Conservation (phyloP, 2,888 invertebrate genomes). For the Volucella bombylans region DNA sequence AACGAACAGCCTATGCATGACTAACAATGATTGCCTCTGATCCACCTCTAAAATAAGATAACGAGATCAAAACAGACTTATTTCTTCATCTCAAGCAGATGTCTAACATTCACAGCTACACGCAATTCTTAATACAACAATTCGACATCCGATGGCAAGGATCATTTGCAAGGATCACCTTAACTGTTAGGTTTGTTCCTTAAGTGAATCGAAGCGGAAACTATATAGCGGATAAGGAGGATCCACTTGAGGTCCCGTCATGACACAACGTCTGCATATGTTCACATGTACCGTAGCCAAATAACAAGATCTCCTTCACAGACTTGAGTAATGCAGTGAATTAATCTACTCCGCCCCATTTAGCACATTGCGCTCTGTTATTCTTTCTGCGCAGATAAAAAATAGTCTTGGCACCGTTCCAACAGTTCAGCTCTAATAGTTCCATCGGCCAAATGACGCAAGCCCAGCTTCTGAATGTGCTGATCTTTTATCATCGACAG, state of each 20-base stretch:
- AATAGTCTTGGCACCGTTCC: constrained; percentile 9
- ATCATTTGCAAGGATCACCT: constrained; percentile 66
- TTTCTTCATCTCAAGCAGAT: constrained; percentile 52
- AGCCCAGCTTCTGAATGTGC: constrained; percentile 60
- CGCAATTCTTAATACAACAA: constrained; percentile 26
- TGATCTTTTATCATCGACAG: constrained; percentile 54
- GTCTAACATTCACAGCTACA: constrained; percentile 47
- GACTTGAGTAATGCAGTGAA: constrained; percentile 65
- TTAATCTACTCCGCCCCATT: constrained; percentile 70
- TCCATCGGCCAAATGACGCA: constrained; percentile 68
- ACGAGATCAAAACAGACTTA: constrained; percentile 66
- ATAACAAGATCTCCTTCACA: constrained; percentile 68
- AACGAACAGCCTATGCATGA: constrained; percentile 38
- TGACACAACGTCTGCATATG: constrained; percentile 50
- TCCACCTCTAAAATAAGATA: constrained; percentile 32
- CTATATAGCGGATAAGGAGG: constrained; percentile 72
- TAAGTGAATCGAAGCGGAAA: constrained; percentile 72
- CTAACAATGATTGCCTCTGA: constrained; percentile 34
- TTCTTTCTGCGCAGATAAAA: constrained; percentile 29
- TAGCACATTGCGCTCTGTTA: constrained; percentile 69
- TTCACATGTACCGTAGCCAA: constrained; percentile 30
- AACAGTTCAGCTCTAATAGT: constrained; percentile 47
- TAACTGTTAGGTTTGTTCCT: neutral
- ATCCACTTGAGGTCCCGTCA: constrained; percentile 63
- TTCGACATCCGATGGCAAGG: neutral